These are phyloP conservation scores for Phaenicophaeus curvirostris DNA, from an alignment of 2,797 vertebrate genomes.

Conservation along the genomic window DNA sequence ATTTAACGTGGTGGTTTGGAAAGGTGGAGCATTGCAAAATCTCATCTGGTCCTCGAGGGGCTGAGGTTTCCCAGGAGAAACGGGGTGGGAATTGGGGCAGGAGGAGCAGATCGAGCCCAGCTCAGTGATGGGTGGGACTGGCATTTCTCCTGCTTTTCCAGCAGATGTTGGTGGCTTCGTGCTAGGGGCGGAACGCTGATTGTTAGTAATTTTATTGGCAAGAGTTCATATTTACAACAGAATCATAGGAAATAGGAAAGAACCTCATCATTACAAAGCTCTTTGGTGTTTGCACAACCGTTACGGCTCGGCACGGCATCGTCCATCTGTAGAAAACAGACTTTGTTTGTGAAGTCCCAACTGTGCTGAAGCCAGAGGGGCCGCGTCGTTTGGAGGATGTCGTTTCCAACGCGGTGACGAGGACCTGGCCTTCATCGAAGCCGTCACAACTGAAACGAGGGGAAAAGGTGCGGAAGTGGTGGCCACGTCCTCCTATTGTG, in stretches of 20 bases:
- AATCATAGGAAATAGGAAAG: background rate
- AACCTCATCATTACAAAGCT: background rate
- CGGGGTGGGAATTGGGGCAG: background rate
- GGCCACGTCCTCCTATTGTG: background rate
- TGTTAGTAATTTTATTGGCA: background rate
- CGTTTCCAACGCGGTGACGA: fast-evolving
- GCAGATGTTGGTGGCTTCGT: background rate
- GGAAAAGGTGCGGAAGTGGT: background rate
- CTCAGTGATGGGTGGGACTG: background rate
- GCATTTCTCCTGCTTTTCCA: fast-evolving
- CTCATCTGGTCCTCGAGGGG: background rate
- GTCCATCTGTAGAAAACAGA: background rate
- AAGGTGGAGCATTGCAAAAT: background rate
- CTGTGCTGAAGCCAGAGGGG: background rate
- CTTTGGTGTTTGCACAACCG: background rate
- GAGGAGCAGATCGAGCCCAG: background rate
- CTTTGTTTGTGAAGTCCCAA: background rate
- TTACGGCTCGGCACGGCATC: background rate
- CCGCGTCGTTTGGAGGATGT: background rate
- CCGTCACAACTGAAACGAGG: background rate
- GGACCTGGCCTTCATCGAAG: background rate
- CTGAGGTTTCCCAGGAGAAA: background rate
- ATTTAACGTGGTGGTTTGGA: fast-evolving
- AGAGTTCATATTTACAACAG: background rate
- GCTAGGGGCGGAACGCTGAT: fast-evolving